Evolutionary conservation across 2,797 vertebrate species (phyloP).

Genomic region (Kryptopterus vitreolus): DNA sequence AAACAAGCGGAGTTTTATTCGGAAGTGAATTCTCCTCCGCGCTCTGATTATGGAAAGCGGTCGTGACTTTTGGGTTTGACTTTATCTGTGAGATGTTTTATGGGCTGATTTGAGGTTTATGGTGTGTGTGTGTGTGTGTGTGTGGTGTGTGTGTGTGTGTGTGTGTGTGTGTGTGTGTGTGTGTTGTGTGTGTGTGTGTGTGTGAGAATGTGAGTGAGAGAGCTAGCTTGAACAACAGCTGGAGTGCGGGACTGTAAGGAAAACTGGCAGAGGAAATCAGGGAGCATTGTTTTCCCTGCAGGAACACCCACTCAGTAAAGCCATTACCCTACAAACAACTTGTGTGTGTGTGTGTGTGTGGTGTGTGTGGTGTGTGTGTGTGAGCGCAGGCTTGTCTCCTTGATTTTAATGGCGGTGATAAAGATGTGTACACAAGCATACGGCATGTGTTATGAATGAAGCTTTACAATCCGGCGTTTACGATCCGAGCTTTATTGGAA

Average conservation of each 20-base stretch:
- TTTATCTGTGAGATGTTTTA: conserved; percentile 34
- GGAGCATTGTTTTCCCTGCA: conserved; percentile 50
- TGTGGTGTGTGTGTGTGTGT: conserved; percentile 31
- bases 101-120: conserved; percentile 44
- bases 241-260: conserved; percentile 40
- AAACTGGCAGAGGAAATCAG: conserved; percentile 53
- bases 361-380: neutral
- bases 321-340: conserved; percentile 41
- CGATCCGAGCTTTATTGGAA: conserved; percentile 5
- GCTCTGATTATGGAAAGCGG: conserved; percentile 25
- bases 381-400: neutral
- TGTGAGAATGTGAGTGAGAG: neutral
- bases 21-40: neutral
- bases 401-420: conserved; percentile 26
- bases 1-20: conserved; percentile 38
- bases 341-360: conserved; percentile 43
- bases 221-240: conserved; percentile 46
- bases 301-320: conserved; percentile 56
- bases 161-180: conserved; percentile 32
- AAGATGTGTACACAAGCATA: conserved; percentile 8
- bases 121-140: conserved; percentile 27
- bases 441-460: conserved; percentile 10
- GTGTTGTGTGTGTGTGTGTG: conserved; percentile 24
- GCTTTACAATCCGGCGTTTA: conserved; percentile 2
- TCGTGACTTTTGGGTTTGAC: conserved; percentile 15